Evolutionary conservation across 2,797 vertebrate genomes (phyloP), one percentile per base, ranked within the genome.

Genomic region (Octomys mimax): DNA sequence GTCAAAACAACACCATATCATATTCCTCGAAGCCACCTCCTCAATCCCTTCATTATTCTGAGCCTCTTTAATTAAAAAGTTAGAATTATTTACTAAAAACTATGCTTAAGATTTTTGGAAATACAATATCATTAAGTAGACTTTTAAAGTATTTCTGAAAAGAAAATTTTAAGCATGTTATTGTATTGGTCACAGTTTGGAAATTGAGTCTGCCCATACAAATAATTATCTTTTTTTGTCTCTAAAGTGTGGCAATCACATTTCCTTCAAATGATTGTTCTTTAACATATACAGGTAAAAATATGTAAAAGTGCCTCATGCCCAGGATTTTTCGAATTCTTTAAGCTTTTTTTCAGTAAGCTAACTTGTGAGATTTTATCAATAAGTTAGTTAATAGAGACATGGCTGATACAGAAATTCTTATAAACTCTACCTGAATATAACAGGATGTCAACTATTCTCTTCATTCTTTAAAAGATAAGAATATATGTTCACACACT

Each of bases 41-140:
- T 49, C 22, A 26, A 36, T 78, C 18, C 4, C 5, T 39, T 94
- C 31, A 62, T 49, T 83, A 80, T 73, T 94, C 6, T 85, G 39
- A 95, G 8, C 1, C 39, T 54, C 75, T 78, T 93, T 84, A 70
- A 84, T 49, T 90, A 79, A 54, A 93, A 36, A 90, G 92, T 4
- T 84, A 9, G 59, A 59, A 3, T 0, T 75, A 9, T 82, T 95
- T 87, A 91, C 28, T 59, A 52, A 13, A 87, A 2, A 57, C 6
- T 8, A 85, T 46, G 3, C 31, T 61, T 36, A 84, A 6, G n/a
- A 59, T 12, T 82, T 85, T 78, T 78, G 61, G 49, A 87, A 85
- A 81, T 39, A 46, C 5, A 61, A 54, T 78, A 66, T 36, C 31
- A 54, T 68, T 88, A 81, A 78, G 22, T 95, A 93, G 33, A 24